Base-by-base conservation (phyloP, 2,797 vertebrate genomes). In the Oryzias sinensis region DNA sequence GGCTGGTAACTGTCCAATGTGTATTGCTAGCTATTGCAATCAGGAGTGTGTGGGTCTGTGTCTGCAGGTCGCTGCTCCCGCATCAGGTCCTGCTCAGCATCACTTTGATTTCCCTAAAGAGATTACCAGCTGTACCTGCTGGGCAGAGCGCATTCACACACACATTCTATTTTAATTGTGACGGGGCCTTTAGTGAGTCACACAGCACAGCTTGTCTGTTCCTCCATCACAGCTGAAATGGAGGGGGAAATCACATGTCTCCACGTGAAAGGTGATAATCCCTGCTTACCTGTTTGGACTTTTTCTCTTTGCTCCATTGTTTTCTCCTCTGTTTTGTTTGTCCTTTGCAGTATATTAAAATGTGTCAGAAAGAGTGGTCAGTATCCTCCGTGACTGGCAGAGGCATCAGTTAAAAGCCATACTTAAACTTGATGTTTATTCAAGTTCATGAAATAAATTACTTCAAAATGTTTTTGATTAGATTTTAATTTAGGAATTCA, bases 101-200 rank as follows among this genome's bases (percentile, higher is more conserved):
- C 29, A 9, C 64, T 84, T 84, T 84, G 73, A 82, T 84, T 86
- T 83, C 76, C 81, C 79, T 5, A 16, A 53, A 82, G 84, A 82
- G 74, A 76, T 80, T 72, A 76, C 80, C 81, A 79, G 67, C 74
- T 83, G 81, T 80, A 78, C 66, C 74, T 77, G 60, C 64, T 49
- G 46, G 62, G 56, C 59, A 48, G 27, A 5, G n/a, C 46, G 60
- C 52, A 52, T 53, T 42, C 62, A 47, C 56, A 25, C 56, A 56
- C 48, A 60, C 17, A 53, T 27, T 45, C 53, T 77, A 66, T 70
- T 18, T 76, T 75, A 80, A 84, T 79, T 79, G 73, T 75, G 58
- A 63, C 68, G 57, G 72, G 63, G 54, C 37, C 63, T 56, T 80
- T 76, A 81, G 77, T 62, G 62, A 77, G 65, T 70, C 73, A 74